Percentiles rank a stretch among this genome's conserved stretches.
Conservation (phyloP, 2,113 vertebrate species). For the Polypterus senegalus region DNA sequence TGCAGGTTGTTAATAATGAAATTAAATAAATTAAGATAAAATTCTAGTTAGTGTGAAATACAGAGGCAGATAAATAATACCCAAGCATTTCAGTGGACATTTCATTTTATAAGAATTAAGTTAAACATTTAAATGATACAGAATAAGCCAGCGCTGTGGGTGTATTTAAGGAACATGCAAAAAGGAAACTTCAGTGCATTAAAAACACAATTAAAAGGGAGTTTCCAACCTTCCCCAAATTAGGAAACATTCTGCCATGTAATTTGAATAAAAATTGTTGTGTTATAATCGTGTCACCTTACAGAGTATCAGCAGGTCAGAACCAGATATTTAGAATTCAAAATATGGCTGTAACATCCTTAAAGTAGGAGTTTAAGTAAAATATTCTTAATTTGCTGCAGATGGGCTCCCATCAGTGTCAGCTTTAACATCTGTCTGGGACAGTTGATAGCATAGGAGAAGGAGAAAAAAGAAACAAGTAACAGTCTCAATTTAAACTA, state of each 20-base stretch:
- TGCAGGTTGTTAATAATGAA: no score
- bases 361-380: slow-evolving; percentile 11
- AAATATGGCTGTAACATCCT: slow-evolving; percentile 7
- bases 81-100: no score
- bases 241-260: not conserved
- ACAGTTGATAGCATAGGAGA: slow-evolving; percentile 1
- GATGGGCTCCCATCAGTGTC: slow-evolving; percentile 18
- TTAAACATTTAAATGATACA: no score
- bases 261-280: slow-evolving; percentile 15
- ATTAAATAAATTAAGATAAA: no score
- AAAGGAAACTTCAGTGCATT: not conserved
- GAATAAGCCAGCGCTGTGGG: no score
- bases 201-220: slow-evolving; percentile 1
- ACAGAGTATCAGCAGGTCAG: slow-evolving; percentile 1
- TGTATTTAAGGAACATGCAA: no score
- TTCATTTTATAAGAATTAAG: no score
- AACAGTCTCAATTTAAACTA: not conserved
- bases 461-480: not conserved
- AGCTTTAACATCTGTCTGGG: slow-evolving; percentile 4
- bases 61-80: no score
- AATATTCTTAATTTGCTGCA: slow-evolving; percentile 25
- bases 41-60: no score
- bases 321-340: slow-evolving; percentile 14
- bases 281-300: slow-evolving; percentile 12
- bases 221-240: not conserved